Evolutionary conservation across 2,888 invertebrate genomes (phyloP).

Genomic region (Sinohyriopsis cumingii): DNA sequence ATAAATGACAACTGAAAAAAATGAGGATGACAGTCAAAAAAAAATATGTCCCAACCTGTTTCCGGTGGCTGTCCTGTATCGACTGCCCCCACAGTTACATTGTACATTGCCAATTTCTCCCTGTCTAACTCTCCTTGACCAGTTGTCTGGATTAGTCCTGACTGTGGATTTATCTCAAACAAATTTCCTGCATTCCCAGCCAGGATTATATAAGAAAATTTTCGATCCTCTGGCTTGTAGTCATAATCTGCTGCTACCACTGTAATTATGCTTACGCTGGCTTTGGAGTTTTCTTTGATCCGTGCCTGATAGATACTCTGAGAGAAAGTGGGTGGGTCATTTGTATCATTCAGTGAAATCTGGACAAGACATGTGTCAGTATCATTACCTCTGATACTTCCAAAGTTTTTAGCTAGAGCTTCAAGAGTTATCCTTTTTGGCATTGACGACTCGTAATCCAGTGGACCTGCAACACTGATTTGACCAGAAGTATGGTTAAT

Average conservation of each 20-base stretch:
- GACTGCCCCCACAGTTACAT: constrained; percentile 59
- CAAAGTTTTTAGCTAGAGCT: constrained; percentile 94
- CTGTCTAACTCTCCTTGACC: constrained; percentile 55
- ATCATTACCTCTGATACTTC: constrained; percentile 94
- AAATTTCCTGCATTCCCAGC: constrained; percentile 46
- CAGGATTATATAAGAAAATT: constrained; percentile 58
- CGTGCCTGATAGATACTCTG: constrained; percentile 83
- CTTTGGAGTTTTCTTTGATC: constrained; percentile 89
- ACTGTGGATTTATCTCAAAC: constrained; percentile 49
- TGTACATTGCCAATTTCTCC: constrained; percentile 54
- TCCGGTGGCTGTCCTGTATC: constrained; percentile 60
- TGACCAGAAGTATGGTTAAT: constrained; percentile 87
- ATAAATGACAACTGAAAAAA: too few relatives aligned
- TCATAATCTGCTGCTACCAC: constrained; percentile 80
- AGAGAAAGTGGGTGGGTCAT: constrained; percentile 95
- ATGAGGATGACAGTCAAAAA: too few relatives aligned
- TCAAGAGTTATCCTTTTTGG: constrained; percentile 76
- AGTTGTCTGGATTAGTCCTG: constrained; percentile 55
- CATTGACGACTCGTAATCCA: constrained; percentile 72
- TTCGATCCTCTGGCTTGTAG: constrained; percentile 49
- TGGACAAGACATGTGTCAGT: constrained; percentile 96
- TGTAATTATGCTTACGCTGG: constrained; percentile 86
- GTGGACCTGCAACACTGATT: constrained; percentile 85
- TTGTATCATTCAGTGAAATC: constrained; percentile 94
- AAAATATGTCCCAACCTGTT: constrained; percentile 44